Percentiles rank a stretch among this genome's conserved stretches.
phyloP scores from a whole-genome alignment of 2,113 vertebrate genomes.

The rat (Rattus norvegicus) region GRCr8 NC_086022.1:21828501-21829000 shows the following conservation, averaged over 20 bases:
- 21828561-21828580: constrained; percentile 86
- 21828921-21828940: constrained; percentile 51
- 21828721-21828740: constrained; percentile 80
- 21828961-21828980: constrained; percentile 77
- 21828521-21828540: constrained; percentile 91
- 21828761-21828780: constrained; percentile 85
- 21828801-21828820: constrained; percentile 83
- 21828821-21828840: constrained; percentile 83
- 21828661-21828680: constrained; percentile 85
- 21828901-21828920: constrained; percentile 71
- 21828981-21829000: constrained; percentile 72
- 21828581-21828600: constrained; percentile 91
- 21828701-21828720: constrained; percentile 80
- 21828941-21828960: constrained; percentile 78
- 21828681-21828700: constrained; percentile 80
- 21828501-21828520: constrained; percentile 95
- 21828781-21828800: constrained; percentile 89
- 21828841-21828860: constrained; percentile 82
- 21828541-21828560: constrained; percentile 90
- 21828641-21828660: constrained; percentile 88
- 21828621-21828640: constrained; percentile 85
- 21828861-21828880: constrained; percentile 74
- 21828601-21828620: constrained; percentile 88
- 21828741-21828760: constrained; percentile 89
- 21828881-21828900: constrained; percentile 81